Evolutionary conservation across 1,140 invertebrate genomes (phyloP), one percentile per base, ranked within the genome.

Genomic region (Apis florea): DNA sequence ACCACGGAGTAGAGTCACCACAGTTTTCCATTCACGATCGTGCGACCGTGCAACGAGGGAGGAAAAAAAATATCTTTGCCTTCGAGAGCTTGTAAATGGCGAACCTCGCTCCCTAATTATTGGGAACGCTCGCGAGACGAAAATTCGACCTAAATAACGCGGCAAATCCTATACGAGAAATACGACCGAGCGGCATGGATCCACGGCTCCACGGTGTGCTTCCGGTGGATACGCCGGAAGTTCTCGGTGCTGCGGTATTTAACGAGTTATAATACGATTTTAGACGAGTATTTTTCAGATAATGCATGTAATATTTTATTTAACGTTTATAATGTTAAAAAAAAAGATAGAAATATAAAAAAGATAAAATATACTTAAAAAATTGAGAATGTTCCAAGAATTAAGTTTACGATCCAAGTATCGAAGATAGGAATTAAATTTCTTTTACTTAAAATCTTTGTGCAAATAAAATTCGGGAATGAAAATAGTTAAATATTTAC

Each of bases 1-100:
- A 2, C 31, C 31, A 40, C 83, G 66, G n/a, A n/a, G n/a, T 3
- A 24, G 10, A 54, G 49, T 56, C 66, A 69, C 31, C 31, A 40
- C 31, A 31, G 70, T 73, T 84, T 84, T 83, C 83, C 31, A 86
- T 83, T 84, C 58, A 76, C 67, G 69, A 21, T 26, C 24, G 63
- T n/a, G 59, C 31, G 51, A 73, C 78, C 78, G 78, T 66, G 78
- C 59, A 26, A 67, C 9, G 58, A 40, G 53, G 6, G 53, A 53
- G 51, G 15, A 6, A 53, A 61, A 24, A 56, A 56, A 66, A 49
- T 26, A 74, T 51, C 31, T 67, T 59, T 21, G n/a, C 2, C 49
- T 21, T 12, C 51, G 17, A 21, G 49, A 53, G 31, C 53, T 26
- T 72, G 31, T n/a, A 49, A 74, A 80, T 66, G 12, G 31, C 63